Percentiles rank a stretch among this genome's conserved stretches.
Conservation (phyloP, 2,797 vertebrate genomes). For the Macrochelys suwanniensis region DNA sequence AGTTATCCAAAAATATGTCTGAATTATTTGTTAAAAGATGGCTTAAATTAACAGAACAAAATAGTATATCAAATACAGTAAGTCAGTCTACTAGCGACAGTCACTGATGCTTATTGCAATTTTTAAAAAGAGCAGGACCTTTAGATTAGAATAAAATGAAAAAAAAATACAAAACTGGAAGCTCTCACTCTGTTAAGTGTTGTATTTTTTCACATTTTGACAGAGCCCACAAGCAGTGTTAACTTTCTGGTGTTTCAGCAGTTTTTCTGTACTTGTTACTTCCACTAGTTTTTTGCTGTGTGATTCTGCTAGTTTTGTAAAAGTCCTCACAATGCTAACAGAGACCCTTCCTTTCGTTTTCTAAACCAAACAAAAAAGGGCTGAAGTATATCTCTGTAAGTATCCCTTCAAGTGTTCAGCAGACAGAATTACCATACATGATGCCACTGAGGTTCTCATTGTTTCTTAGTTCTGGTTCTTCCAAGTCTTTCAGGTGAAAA, state of each 20-base stretch:
- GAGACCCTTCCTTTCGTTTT: constrained; percentile 83
- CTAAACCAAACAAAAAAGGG: constrained; percentile 82
- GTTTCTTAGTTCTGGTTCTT: constrained; percentile 80
- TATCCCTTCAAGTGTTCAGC: constrained; percentile 73
- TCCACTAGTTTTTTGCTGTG: constrained; percentile 75
- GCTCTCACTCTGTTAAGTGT: constrained; percentile 79
- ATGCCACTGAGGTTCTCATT: constrained; percentile 82
- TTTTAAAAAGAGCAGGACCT: constrained; percentile 11
- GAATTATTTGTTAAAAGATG: constrained; percentile 76
- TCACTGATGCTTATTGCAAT: constrained; percentile 77
- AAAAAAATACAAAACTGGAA: constrained; percentile 78
- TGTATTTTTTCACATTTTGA: constrained; percentile 70
- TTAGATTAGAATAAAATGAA: constrained; percentile 49
- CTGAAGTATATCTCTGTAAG: constrained; percentile 81
- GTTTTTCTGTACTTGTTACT: constrained; percentile 77
- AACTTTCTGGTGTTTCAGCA: constrained; percentile 80
- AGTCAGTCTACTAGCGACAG: constrained; percentile 70
- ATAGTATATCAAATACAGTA: constrained; percentile 70
- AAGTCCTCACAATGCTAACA: constrained; percentile 76
- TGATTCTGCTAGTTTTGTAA: constrained; percentile 78
- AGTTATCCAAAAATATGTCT: constrained; percentile 82
- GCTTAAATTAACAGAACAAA: constrained; percentile 82
- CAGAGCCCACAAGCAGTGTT: constrained; percentile 82
- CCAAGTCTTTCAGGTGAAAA: constrained; percentile 45
- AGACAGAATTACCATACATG: constrained; percentile 81